phyloP scores from a whole-genome alignment of 2,113 vertebrate genomes.

The Petrocephalus zakoni region DNA sequence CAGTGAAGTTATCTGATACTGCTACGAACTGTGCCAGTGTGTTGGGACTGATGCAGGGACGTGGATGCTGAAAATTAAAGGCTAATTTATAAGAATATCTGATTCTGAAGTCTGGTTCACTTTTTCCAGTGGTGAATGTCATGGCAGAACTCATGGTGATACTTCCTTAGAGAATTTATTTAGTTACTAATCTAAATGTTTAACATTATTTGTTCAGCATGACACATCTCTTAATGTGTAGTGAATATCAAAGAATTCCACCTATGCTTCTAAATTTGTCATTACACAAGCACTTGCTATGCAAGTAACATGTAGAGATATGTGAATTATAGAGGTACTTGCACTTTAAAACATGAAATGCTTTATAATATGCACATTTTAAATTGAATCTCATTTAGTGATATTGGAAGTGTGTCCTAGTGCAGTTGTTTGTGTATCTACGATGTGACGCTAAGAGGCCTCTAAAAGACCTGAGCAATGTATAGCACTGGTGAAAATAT shows the following conservation, averaged over 20 bases:
- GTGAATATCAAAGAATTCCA: neutral
- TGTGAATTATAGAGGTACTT: slow-evolving; percentile 29
- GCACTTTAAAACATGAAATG: slow-evolving; percentile 44
- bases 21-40: neutral
- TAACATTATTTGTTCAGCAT: neutral
- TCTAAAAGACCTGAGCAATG: neutral
- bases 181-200: neutral
- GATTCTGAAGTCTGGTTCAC: neutral
- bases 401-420: neutral
- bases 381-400: slow-evolving; percentile 11
- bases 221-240: neutral
- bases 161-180: neutral
- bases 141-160: neutral
- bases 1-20: neutral
- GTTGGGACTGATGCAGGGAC: neutral
- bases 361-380: slow-evolving; percentile 39
- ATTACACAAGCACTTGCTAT: slow-evolving; percentile 39
- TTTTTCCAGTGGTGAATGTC: neutral
- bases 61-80: neutral
- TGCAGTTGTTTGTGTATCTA: neutral
- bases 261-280: neutral
- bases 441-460: neutral
- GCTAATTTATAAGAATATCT: neutral
- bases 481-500: neutral
- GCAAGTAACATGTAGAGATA: slow-evolving; percentile 36